These are phyloP conservation scores for Lasioglossum figueresi DNA, from an alignment of 2,888 invertebrate genomes.

Conservation along the genomic window DNA sequence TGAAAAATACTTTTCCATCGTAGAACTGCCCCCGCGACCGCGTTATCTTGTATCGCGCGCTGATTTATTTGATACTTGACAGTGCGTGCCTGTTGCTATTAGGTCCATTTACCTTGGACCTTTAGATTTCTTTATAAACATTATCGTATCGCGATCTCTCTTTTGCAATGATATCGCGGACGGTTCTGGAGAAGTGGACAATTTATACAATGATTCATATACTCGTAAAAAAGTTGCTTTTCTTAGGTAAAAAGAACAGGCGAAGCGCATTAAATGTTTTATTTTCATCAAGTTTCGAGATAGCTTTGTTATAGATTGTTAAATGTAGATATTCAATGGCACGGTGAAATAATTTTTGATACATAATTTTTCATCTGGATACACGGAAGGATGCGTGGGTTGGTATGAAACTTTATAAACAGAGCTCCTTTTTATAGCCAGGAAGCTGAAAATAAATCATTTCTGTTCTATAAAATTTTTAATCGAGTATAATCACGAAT, in stretches of 20 bases:
- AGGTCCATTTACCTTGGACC: constrained; percentile 10
- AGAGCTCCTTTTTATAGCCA: too few relatives aligned
- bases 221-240: not conserved
- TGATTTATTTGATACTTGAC: constrained; percentile 28
- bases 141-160: not conserved
- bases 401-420: too few relatives aligned
- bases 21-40: not conserved
- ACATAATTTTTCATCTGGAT: too few relatives aligned
- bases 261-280: not conserved
- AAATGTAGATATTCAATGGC: too few relatives aligned
- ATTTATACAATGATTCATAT: not conserved
- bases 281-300: not conserved
- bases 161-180: not conserved
- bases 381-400: too few relatives aligned
- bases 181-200: not conserved
- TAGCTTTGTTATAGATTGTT: not conserved
- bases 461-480: not conserved
- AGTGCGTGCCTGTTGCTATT: constrained; percentile 34
- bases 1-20: constrained; percentile 7
- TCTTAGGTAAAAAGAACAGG: not conserved
- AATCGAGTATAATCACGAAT: not conserved
- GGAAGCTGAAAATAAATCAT: not conserved
- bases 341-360: too few relatives aligned
- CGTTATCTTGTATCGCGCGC: constrained; percentile 30
- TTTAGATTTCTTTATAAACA: not conserved